A percentile compares a stretch with the other conserved stretches of the same genome.
These are phyloP conservation scores for Ibidorhyncha struthersii DNA, from an alignment of 2,113 vertebrate species.

Conservation along the genomic window DNA sequence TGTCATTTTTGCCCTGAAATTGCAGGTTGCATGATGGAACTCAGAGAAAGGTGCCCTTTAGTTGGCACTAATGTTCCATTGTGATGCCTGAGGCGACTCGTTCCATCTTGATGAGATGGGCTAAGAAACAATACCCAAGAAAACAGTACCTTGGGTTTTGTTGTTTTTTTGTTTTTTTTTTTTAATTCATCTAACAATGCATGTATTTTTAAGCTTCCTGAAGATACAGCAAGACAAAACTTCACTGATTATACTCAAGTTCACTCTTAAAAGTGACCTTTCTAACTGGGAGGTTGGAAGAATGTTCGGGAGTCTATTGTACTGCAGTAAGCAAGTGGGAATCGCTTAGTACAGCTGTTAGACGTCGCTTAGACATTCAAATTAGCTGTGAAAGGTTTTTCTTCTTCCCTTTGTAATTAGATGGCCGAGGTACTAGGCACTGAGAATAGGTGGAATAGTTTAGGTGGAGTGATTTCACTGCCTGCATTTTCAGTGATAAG, in stretches of 20 bases:
- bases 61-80: neutral
- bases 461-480: neutral
- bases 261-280: neutral
- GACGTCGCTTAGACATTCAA: slow-evolving; percentile 26
- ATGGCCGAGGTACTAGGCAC: accelerated
- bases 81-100: neutral
- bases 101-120: neutral
- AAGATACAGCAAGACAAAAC: neutral
- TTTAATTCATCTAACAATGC: neutral
- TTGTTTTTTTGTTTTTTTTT: neutral
- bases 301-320: neutral
- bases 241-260: neutral
- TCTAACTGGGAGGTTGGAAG: neutral
- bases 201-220: neutral
- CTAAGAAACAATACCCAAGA: neutral
- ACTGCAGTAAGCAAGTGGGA: neutral
- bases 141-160: neutral
- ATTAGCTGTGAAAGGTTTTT: slow-evolving; percentile 33
- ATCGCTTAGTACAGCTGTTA: slow-evolving; percentile 17
- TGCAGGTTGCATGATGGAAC: neutral
- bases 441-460: neutral
- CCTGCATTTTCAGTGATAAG: slow-evolving; percentile 19
- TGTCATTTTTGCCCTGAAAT: slow-evolving; percentile 27
- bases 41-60: neutral
- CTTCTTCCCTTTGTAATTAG: slow-evolving; percentile 28